Evolutionary conservation across 2,797 vertebrate species (phyloP).

Genomic region (Rhynchonycteris naso): DNA sequence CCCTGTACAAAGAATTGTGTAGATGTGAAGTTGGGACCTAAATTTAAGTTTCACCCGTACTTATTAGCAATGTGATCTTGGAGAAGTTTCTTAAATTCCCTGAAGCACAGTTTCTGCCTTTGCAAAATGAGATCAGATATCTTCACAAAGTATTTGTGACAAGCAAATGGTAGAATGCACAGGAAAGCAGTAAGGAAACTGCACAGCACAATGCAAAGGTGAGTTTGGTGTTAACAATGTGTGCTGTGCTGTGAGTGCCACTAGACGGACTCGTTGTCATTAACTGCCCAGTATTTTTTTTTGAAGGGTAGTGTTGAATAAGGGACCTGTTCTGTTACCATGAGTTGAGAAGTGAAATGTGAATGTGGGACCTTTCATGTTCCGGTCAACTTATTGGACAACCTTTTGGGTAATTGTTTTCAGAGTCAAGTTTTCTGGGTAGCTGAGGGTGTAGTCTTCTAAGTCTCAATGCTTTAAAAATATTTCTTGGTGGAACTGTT

Average conservation of each 20-base stretch:
- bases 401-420: neutral
- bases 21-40: neutral
- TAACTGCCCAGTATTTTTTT: neutral
- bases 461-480: neutral
- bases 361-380: neutral
- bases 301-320: neutral
- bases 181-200: neutral
- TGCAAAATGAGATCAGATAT: neutral
- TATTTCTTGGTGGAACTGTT: neutral
- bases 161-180: neutral
- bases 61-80: neutral
- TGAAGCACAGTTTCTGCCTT: neutral
- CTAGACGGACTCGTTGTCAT: neutral
- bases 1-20: neutral
- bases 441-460: neutral
- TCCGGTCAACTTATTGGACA: neutral
- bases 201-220: neutral
- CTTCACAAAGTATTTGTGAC: neutral
- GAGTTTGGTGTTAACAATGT: neutral
- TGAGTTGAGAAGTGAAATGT: neutral
- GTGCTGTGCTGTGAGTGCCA: fast-evolving
- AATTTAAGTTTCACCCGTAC: neutral
- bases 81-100: neutral
- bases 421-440: neutral
- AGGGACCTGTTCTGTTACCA: neutral